phyloP scores from a whole-genome alignment of 2,113 vertebrate species.

The Dipodomys stephensi region DNA sequence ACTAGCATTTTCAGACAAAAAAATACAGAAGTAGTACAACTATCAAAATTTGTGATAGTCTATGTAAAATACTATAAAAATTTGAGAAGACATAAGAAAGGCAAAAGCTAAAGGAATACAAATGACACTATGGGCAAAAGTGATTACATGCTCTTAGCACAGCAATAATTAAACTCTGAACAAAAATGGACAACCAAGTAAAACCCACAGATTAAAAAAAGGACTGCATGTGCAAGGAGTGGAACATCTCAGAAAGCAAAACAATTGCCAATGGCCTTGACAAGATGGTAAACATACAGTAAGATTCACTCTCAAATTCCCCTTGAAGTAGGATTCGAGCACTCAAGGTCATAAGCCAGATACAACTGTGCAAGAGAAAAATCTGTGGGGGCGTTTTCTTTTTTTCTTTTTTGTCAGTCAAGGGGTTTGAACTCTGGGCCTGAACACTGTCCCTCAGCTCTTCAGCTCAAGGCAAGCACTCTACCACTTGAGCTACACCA shows the following conservation, averaged over 20 bases:
- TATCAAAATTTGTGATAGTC: not conserved
- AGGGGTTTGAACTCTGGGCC: too few relatives aligned
- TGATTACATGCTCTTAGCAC: not conserved
- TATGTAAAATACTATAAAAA: not conserved
- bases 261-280: constrained; percentile 51
- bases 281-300: constrained; percentile 24
- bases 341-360: constrained; percentile 52
- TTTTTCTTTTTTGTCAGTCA: too few relatives aligned
- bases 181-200: constrained; percentile 24
- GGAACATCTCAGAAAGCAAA: constrained; percentile 1
- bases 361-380: not conserved
- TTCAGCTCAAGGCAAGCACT: too few relatives aligned
- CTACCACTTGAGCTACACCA: too few relatives aligned
- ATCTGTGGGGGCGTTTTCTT: not conserved
- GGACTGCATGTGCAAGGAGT: not conserved
- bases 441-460: too few relatives aligned
- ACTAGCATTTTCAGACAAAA: constrained; percentile 16
- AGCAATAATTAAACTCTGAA: not conserved
- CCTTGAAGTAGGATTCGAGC: constrained; percentile 44
- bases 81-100: constrained; percentile 15
- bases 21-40: not conserved
- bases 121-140: not conserved
- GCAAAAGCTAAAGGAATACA: not conserved
- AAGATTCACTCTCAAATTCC: constrained; percentile 29
- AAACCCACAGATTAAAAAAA: not conserved